These are phyloP conservation scores for Promerops cafer DNA, from an alignment of 2,113 vertebrate species.

Conservation along the genomic window DNA sequence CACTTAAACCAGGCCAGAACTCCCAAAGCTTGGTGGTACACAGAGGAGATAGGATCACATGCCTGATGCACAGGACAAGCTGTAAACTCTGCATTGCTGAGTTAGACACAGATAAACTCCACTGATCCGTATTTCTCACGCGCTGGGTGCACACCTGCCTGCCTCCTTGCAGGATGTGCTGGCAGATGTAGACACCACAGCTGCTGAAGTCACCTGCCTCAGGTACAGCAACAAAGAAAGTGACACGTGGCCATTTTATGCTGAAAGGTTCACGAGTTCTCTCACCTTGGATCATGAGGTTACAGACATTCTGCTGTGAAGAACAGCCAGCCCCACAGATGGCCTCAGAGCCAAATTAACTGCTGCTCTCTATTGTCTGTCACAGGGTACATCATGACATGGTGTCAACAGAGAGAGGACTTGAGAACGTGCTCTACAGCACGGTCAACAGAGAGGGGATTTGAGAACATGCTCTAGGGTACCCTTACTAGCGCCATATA, in stretches of 20 bases:
- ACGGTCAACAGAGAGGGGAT: neutral
- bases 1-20: neutral
- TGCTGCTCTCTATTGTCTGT: neutral
- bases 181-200: neutral
- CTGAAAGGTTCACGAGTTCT: neutral
- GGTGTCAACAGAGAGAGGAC: neutral
- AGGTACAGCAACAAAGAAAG: neutral
- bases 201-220: neutral
- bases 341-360: neutral
- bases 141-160: neutral
- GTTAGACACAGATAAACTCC: neutral
- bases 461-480: neutral
- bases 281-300: neutral
- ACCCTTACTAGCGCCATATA: neutral
- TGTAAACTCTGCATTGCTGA: neutral
- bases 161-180: neutral
- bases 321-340: neutral
- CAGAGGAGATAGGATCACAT: neutral
- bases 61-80: neutral
- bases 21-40: neutral
- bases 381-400: accelerated
- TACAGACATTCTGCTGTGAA: neutral
- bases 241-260: accelerated
- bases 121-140: neutral
- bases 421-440: neutral